Conservation (phyloP, 2,113 vertebrate species). For the Tauraco erythrolophus region DNA sequence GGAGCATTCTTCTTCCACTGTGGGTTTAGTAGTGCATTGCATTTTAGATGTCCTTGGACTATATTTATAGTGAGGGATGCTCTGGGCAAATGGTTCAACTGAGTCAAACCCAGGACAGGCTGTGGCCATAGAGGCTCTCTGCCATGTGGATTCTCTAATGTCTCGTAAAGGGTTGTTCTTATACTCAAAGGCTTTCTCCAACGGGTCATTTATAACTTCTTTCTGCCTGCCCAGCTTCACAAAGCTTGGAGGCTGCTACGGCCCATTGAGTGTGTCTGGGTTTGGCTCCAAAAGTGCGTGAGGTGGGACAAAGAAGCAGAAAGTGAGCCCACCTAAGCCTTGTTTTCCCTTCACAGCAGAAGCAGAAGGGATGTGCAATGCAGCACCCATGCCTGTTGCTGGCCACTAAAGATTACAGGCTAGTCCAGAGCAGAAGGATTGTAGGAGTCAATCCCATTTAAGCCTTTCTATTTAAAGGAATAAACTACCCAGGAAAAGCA, state of each 20-base stretch:
- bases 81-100: background rate
- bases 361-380: background rate
- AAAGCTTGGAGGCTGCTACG: background rate
- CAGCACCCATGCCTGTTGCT: background rate
- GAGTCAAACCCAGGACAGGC: background rate
- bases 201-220: background rate
- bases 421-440: slow-evolving; percentile 19
- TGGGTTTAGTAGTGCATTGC: background rate
- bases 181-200: background rate
- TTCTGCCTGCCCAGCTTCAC: background rate
- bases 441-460: slow-evolving; percentile 46
- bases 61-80: background rate
- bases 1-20: background rate
- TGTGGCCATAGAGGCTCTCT: background rate
- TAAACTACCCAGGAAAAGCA: slow-evolving; percentile 41
- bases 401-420: background rate
- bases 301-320: background rate
- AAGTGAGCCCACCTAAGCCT: background rate
- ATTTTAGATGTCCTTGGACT: background rate
- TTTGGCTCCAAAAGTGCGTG: background rate
- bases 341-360: background rate
- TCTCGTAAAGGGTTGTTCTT: background rate
- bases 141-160: background rate
- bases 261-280: background rate
- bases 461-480: slow-evolving; percentile 65